phyloP scores from a whole-genome alignment of 2,797 vertebrate species.

The Sebastes baramenuke region DNA sequence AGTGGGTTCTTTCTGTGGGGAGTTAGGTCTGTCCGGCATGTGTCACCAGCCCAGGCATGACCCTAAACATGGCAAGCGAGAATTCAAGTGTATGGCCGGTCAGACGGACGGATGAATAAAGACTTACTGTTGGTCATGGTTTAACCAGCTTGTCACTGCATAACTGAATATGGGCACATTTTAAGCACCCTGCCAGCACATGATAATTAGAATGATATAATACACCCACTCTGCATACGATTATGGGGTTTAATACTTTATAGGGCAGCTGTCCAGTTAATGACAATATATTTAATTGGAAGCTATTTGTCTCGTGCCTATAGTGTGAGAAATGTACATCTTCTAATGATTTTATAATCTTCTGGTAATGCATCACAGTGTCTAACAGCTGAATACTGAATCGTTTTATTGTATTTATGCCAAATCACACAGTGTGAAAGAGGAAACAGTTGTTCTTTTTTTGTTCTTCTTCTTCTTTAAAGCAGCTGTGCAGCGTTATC shows the following conservation, averaged over 20 bases:
- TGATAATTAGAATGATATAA: conserved; percentile 9
- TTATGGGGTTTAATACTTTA: conserved; percentile 17
- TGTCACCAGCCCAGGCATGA: background rate
- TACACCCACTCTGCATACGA: background rate
- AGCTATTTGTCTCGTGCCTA: conserved; percentile 1
- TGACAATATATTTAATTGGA: conserved; percentile 1
- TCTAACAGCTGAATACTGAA: background rate
- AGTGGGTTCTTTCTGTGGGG: background rate
- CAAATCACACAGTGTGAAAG: background rate
- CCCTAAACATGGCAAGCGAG: background rate
- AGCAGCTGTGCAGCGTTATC: background rate
- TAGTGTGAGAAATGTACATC: background rate
- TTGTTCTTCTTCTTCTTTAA: background rate
- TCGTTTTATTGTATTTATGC: background rate
- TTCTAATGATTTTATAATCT: conserved; percentile 20
- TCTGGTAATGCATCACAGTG: conserved; percentile 6
- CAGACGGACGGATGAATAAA: background rate
- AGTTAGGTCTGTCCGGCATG: background rate
- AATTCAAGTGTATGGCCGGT: background rate
- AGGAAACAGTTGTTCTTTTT: background rate
- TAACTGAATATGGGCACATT: background rate
- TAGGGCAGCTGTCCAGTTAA: background rate
- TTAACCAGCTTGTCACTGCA: background rate
- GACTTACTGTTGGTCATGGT: background rate
- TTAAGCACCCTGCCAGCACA: background rate